Percentiles rank a stretch among this genome's conserved stretches.
These are phyloP conservation scores for Zaprionus davidi DNA, from an alignment of 1,140 invertebrate species.

Conservation along the genomic window DNA sequence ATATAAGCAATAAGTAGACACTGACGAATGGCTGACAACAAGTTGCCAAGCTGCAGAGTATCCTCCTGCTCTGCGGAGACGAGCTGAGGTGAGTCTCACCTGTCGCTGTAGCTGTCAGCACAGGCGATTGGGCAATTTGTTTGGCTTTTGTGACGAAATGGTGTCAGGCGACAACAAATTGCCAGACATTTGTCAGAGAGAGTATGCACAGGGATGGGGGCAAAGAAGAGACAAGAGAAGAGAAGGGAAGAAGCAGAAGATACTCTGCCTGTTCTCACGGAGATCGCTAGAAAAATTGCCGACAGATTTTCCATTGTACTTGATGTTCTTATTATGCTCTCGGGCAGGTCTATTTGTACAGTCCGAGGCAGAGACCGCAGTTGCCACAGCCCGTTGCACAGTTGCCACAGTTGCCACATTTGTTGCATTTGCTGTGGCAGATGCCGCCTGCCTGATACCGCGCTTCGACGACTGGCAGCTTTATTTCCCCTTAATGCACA, in stretches of 20 bases:
- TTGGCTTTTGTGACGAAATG: constrained; percentile 70
- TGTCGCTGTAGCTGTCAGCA: constrained; percentile 58
- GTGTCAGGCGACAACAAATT: constrained; percentile 73
- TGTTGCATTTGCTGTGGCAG: constrained; percentile 32
- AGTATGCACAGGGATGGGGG: not conserved
- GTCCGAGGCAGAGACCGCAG: constrained; percentile 8
- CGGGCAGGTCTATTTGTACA: constrained; percentile 16
- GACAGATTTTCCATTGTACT: constrained; percentile 53
- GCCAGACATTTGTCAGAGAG: constrained; percentile 71
- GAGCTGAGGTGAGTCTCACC: constrained; percentile 18
- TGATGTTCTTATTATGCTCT: constrained; percentile 57
- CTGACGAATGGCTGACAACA: constrained; percentile 52
- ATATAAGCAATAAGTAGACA: constrained; percentile 67
- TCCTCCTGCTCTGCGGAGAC: constrained; percentile 3
- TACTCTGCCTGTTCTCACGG: constrained; percentile 35
- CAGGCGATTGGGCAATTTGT: constrained; percentile 64
- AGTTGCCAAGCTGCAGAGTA: constrained; percentile 13
- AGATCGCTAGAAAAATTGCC: constrained; percentile 64
- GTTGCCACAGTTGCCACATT: constrained; percentile 3
- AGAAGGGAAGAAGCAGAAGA: not conserved
- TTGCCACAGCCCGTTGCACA: not conserved
- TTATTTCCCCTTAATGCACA: constrained; percentile 65
- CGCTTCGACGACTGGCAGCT: constrained; percentile 40
- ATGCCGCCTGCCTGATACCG: constrained; percentile 53
- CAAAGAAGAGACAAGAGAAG: constrained; percentile 9